Base-by-base conservation (phyloP, 1,140 invertebrate genomes). In the Scaptomyza hsui region DNA sequence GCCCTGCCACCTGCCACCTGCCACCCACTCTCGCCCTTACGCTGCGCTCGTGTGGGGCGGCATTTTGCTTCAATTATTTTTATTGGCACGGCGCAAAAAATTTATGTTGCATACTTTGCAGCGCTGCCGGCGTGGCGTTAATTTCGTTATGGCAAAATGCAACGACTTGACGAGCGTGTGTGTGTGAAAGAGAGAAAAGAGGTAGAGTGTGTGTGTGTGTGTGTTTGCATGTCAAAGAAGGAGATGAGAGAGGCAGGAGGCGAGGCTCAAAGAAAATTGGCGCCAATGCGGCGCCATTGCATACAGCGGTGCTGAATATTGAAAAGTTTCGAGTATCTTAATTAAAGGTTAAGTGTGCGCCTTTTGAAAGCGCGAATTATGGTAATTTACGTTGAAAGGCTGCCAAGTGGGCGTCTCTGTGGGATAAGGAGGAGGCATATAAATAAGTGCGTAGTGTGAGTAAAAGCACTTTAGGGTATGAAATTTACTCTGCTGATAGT, bases 281-380 rank as follows among this genome's bases (percentile, higher is more conserved):
- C 68, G 76, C 59, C 80, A 85, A 69, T 63, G 63, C 52, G 80
- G 72, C 80, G 79, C 79, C 79, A 56, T 44, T 72, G 67, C 80
- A 59, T 72, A 76, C 80, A 85, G 67, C 72, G 74, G 60, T 61
- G 80, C 68, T 75, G 78, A 85, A 85, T 85, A 85, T 85, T 85
- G 80, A 85, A 85, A 85, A 85, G 63, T 85, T 85, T 85, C 61
- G 80, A 85, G 80, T 85, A 85, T 85, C 80, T 85, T 85, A 85
- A 85, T 85, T 85, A 85, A 85, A 85, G 80, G 80, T 85, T 85
- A 85, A 85, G 80, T 83, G 80, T 69, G 72, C 64, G 72, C 72
- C 80, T 79, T 79, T 85, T 63, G 44, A 76, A 78, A 79, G 51
- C 53, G 56, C 44, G 64, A 72, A 72, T 72, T 75, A 80, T 75